Evolutionary conservation across 2,888 invertebrate species (phyloP), one percentile per base, ranked within the genome.

Genomic region (Hydrotaea diabolus): DNA sequence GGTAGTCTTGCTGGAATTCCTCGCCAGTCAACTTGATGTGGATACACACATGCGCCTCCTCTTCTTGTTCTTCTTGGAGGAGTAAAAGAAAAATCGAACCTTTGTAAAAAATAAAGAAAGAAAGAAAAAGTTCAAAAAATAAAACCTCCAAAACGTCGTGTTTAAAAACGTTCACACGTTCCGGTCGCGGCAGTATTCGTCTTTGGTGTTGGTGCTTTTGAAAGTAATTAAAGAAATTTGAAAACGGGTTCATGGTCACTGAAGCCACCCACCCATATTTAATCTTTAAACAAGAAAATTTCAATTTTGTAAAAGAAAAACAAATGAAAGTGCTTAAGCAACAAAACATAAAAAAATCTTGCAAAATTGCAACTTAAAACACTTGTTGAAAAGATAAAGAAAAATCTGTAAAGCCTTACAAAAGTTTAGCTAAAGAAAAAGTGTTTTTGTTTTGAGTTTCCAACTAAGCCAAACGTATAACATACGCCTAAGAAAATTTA

Each of bases 1-100:
- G 90, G 91, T 90, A 89, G 91, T 91, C 82, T 85, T 76, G 79
- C 59, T 0, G 77, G 79, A 82, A 78, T 62, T 75, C 43, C 49
- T 88, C 88, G 87, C 85, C 80, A 49, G 55, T 71, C 36, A 78
- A 55, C 57, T 78, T 62, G 15, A 64, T 39, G 66, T 49, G 76
- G 57, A 59, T 75, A 59, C 21, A 49, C 57, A 78, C 36, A 39
- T 76, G 69, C 71, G 83, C 75, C n/a, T n/a, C n/a, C n/a, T n/a
- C n/a, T 31, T 31, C 31, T 72, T 66, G 46, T 53, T 57, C 11
- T 26, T 55, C 21, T 72, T 64, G 36, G 43, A 78, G 69, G 59
- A 17, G 43, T 62, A 26, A 2, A 55, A 55, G 55, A 55, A 55
- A 49, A 49, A 19, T 21, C 55, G 23, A 55, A 55, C 19, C 11